Percentiles rank a stretch among this genome's conserved stretches.
Evolutionary conservation across 2,888 invertebrate genomes (phyloP).

Genomic region (Sminthurides aquaticus): DNA sequence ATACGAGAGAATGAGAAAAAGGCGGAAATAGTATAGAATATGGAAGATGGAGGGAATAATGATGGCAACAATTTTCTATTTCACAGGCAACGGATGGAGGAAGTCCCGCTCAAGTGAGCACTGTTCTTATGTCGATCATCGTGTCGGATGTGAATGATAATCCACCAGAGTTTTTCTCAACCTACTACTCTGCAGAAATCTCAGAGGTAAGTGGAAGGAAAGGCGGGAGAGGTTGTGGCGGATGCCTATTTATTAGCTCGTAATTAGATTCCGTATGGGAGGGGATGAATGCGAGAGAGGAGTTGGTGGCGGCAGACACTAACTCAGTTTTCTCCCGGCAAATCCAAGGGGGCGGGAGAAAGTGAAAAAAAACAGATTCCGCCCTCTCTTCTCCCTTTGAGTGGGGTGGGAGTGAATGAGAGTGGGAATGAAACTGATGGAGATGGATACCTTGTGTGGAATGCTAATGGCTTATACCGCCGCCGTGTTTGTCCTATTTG

Average conservation of each 20-base stretch:
- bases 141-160: slow-evolving; percentile 65
- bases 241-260: neutral
- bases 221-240: neutral
- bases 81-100: slow-evolving; percentile 70
- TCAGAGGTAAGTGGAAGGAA: slow-evolving; percentile 54
- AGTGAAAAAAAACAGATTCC: neutral
- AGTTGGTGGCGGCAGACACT: too few species aligned
- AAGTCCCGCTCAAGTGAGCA: slow-evolving; percentile 61
- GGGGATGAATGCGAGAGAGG: neutral
- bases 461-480: neutral
- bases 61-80: too few species aligned
- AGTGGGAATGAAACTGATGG: neutral
- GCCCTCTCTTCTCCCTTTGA: neutral
- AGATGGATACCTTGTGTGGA: neutral
- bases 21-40: neutral
- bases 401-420: neutral
- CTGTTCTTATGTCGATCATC: slow-evolving; percentile 64
- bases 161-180: slow-evolving; percentile 83
- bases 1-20: neutral
- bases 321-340: neutral
- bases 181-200: slow-evolving; percentile 67
- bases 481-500: neutral
- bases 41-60: neutral
- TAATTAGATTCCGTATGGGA: neutral
- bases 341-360: neutral